Percentiles rank a stretch among this genome's conserved stretches.
Conservation (phyloP, 2,797 vertebrate genomes). For the Pempheris klunzingeri region DNA sequence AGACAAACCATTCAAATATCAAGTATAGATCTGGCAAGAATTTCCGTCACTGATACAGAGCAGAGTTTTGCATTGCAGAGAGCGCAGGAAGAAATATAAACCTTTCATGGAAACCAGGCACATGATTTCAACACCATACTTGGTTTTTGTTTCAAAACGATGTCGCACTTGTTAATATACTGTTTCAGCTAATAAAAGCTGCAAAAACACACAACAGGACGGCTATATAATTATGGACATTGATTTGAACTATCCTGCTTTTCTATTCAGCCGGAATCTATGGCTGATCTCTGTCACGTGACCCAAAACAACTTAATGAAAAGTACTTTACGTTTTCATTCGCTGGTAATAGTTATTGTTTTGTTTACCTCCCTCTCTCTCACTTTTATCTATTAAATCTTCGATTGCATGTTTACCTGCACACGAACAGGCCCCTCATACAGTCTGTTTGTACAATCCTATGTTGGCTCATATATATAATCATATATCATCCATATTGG, state of each 20-base stretch:
- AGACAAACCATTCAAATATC: background rate
- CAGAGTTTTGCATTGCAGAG: background rate
- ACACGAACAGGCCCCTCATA: background rate
- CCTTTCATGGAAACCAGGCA: accelerated
- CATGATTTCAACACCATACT: background rate
- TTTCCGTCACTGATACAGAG: accelerated
- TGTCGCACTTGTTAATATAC: accelerated
- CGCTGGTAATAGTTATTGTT: background rate
- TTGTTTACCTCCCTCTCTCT: background rate
- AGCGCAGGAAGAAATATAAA: background rate
- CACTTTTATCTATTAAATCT: background rate
- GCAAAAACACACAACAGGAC: background rate
- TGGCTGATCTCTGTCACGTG: conserved; percentile 65
- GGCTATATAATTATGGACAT: accelerated
- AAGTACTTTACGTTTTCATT: conserved; percentile 4
- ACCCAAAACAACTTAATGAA: conserved; percentile 20
- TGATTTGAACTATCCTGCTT: background rate
- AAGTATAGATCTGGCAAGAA: accelerated
- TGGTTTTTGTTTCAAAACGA: background rate
- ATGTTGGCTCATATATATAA: too few species aligned
- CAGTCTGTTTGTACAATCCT: background rate
- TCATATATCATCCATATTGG: too few species aligned
- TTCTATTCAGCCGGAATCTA: conserved; percentile 60
- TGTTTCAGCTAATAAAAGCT: background rate
- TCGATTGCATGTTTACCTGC: background rate